phyloP scores from a whole-genome alignment of 2,888 invertebrate species.

The Uloborus plumipes region DNA sequence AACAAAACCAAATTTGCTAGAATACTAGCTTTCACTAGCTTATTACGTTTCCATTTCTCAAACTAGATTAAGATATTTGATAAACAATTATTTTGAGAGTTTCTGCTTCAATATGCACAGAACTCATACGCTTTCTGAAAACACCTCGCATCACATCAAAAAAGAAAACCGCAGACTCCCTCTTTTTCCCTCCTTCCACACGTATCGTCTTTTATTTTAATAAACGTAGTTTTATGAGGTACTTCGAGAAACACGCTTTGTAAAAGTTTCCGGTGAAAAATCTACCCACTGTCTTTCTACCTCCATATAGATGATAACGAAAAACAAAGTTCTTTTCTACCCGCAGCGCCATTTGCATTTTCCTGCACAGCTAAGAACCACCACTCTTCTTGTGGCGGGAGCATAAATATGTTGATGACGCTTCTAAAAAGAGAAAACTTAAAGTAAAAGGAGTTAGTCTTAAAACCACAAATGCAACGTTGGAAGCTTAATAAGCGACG shows the following conservation, averaged over 20 bases:
- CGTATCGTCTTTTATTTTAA: slow-evolving; percentile 11
- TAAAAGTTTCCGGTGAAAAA: background rate
- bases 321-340: slow-evolving; percentile 2
- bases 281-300: background rate
- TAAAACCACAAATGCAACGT: too few species aligned
- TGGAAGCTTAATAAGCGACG: too few species aligned
- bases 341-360: slow-evolving; percentile 8
- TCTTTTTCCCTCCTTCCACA: background rate
- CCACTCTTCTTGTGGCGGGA: background rate
- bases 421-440: too few species aligned
- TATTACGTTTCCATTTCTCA: too few species aligned
- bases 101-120: too few species aligned
- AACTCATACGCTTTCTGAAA: too few species aligned
- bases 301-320: background rate
- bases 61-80: too few species aligned
- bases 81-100: too few species aligned
- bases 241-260: slow-evolving; percentile 5
- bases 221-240: slow-evolving; percentile 10
- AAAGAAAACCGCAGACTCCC: background rate
- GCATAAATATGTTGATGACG: slow-evolving; percentile 13
- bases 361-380: background rate
- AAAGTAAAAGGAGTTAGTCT: too few species aligned
- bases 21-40: too few species aligned
- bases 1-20: too few species aligned
- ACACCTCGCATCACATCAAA: too few species aligned